A percentile compares a stretch with the other conserved stretches of the same genome.
These are phyloP conservation scores for Tangara arthus DNA, from an alignment of 2,797 vertebrate genomes.

Conservation along the genomic window DNA sequence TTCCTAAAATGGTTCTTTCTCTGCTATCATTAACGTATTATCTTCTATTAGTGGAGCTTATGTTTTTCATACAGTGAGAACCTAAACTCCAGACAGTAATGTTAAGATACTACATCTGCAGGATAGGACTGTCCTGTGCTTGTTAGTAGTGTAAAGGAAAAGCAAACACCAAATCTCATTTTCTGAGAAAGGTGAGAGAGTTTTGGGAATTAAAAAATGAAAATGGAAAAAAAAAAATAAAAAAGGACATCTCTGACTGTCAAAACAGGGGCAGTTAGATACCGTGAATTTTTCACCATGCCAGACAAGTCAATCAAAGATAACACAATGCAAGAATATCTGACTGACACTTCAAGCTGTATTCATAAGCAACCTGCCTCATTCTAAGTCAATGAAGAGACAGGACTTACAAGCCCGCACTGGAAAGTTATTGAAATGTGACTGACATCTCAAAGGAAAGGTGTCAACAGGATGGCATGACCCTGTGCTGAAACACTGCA, in stretches of 20 bases:
- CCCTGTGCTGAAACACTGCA: slow-evolving; percentile 73
- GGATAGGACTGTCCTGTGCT: not conserved
- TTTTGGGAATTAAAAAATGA: slow-evolving; percentile 32
- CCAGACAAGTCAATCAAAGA: slow-evolving; percentile 73
- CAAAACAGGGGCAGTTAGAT: slow-evolving; percentile 52
- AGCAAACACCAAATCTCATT: not conserved
- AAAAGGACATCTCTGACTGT: not conserved
- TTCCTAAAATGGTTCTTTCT: not conserved
- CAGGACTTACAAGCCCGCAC: slow-evolving; percentile 73
- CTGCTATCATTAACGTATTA: not conserved
- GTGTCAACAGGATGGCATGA: slow-evolving; percentile 70
- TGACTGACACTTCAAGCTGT: slow-evolving; percentile 76
- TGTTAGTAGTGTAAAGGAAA: not conserved
- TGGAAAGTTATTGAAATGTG: slow-evolving; percentile 83
- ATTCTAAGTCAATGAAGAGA: slow-evolving; percentile 79
- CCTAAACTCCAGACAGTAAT: slow-evolving; percentile 30
- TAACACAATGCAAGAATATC: slow-evolving; percentile 70
- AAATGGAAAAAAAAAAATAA: not conserved
- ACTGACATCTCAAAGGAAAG: slow-evolving; percentile 77
- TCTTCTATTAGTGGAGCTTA: slow-evolving; percentile 56
- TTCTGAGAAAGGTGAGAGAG: not conserved
- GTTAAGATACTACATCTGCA: not conserved
- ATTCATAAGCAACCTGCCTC: slow-evolving; percentile 76
- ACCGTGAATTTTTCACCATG: slow-evolving; percentile 55
- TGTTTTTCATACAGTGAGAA: slow-evolving; percentile 48